phyloP scores from a whole-genome alignment of 2,113 vertebrate species.

The Anser cygnoides region DNA sequence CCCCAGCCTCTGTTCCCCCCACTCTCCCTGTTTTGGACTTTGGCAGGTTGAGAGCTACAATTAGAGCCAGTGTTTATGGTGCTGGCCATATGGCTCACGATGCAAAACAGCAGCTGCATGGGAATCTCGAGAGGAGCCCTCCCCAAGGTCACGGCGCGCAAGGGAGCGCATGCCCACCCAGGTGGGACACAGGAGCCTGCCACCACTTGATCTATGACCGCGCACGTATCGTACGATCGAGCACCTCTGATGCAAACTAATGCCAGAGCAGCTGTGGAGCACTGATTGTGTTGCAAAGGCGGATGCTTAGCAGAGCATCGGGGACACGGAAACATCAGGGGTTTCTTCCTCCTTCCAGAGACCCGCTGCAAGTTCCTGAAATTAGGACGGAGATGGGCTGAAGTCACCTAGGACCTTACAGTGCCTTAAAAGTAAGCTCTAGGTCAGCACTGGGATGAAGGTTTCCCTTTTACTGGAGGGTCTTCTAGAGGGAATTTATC shows the following conservation, averaged over 20 bases:
- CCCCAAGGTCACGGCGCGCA: neutral
- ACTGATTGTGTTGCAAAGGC: neutral
- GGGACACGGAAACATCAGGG: fast-evolving
- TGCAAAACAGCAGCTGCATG: constrained; percentile 35
- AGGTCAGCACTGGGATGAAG: neutral
- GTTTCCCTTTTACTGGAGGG: neutral
- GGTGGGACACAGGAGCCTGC: neutral
- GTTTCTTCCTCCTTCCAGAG: neutral
- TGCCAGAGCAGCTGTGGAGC: neutral
- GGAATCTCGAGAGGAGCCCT: neutral
- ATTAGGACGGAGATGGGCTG: neutral
- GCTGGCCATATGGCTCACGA: neutral
- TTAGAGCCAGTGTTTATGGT: constrained; percentile 23
- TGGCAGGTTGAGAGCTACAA: constrained; percentile 55
- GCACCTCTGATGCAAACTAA: neutral
- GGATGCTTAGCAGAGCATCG: fast-evolving
- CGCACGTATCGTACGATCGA: neutral
- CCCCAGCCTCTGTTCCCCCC: neutral
- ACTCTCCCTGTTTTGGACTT: constrained; percentile 4
- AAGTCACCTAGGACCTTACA: neutral
- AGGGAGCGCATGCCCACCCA: neutral
- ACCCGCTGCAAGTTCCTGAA: neutral
- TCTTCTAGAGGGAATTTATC: neutral
- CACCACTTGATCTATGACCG: neutral
- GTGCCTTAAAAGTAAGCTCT: neutral